Evolutionary conservation across 2,797 vertebrate species (phyloP), one percentile per base, ranked within the genome.

Genomic region (Linurgus olivaceus): DNA sequence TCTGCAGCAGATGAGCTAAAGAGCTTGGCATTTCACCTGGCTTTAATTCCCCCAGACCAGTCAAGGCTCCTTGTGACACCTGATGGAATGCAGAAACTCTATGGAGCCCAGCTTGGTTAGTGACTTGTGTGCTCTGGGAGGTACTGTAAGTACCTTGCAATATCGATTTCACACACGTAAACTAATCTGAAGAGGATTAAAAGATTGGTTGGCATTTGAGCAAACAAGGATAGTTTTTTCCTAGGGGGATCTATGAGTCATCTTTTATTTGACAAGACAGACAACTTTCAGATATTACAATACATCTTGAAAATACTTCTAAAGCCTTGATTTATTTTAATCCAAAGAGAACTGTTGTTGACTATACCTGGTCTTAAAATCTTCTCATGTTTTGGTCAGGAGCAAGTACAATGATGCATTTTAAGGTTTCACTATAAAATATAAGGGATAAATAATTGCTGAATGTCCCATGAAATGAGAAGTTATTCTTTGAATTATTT

Each of bases 1-100:
- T 73, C 62, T 66, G 62, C 74, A 85, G 92, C 67, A 85, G 88
- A 87, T 93, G 95, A 95, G 72, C 55, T 88, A 82, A 96, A 70
- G 86, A 78, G 52, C 80, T 67, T 26, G 80, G 77, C 80, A 74
- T 89, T 92, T 93, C 91, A 96, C 84, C 93, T 92, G 91, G 65
- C 87, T 77, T 76, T 44, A 65, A 68, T 68, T 89, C 77, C 55
- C 48, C n/a, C 37, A 13, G 51, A 35, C 2, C 31, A 35, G 23
- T 14, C 1, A 0, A 77, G 72, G 54, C 68, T 85, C 35, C 68
- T 35, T 33, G 28, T 70, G 65, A 52, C 77, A 74, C n/a, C 61
- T 71, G 78, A 71, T 17, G 51, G 84, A 93, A 88, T 37, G 68
- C 51, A 91, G 75, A 25, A 77, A 44, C 19, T 72, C 37, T 7